Base-by-base conservation (phyloP, 2,113 vertebrate genomes). In the Peromyscus leucopus region DNA sequence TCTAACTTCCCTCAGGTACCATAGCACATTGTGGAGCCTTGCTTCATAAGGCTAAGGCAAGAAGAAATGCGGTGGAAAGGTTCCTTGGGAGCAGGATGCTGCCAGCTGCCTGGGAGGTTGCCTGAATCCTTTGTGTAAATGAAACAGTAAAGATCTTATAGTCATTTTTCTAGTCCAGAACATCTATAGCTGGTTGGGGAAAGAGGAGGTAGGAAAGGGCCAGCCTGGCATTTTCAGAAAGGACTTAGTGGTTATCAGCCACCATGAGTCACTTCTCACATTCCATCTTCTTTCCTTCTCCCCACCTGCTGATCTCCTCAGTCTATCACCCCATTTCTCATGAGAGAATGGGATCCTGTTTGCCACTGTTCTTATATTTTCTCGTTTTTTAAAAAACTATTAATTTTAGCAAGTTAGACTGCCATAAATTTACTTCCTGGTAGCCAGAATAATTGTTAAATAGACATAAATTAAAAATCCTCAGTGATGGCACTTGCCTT, bases 1-100 rank as follows among this genome's bases (percentile, higher is more conserved):
- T 72, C 75, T 90, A 69, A 28, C 75, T 85, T 92, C 15, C 84
- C 55, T 21, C 31, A 55, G 86, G 96, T 88, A 82, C n/a, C 21
- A 0, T 0, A 1, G 51, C 26, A 74, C 7, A 63, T 26, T 0
- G 0, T 36, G 6, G 36, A 90, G 84, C 88, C 51, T 65, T 10
- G 33, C 7, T 76, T 17, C 28, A 57, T 0, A 16, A 69, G 48
- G 46, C 36, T 94, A 94, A 97, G 98, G 97, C 98, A 98, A 97
- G 93, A 88, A 93, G 63, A 83, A 89, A 92, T 91, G 95, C 46
- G 90, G 97, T 88, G 55, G 90, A 92, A 97, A 96, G 89, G 76
- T 71, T 94, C 92, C 89, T 95, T 97, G 90, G 96, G 97, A 97
- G 90, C 90, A 98, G 59, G n/a, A 97, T 93, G 90, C 95, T 97